These are phyloP conservation scores for Galeruca laticollis DNA, from an alignment of 2,888 invertebrate species.

Conservation along the genomic window DNA sequence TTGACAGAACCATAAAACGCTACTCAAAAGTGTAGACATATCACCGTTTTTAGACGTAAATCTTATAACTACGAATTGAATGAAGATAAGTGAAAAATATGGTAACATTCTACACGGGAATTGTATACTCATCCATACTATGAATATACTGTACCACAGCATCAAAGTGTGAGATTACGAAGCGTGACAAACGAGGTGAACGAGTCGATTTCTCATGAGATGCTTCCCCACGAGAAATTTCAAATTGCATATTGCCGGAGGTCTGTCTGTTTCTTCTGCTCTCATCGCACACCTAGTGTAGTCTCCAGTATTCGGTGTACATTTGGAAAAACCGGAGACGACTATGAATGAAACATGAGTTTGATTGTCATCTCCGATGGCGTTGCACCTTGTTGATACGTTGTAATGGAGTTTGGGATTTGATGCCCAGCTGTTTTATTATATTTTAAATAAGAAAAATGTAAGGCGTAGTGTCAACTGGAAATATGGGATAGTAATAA, in stretches of 20 bases:
- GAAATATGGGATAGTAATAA: too few species aligned
- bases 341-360: slow-evolving; percentile 33
- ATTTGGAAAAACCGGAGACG: slow-evolving; percentile 24
- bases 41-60: background rate
- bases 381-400: slow-evolving; percentile 22
- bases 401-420: slow-evolving; percentile 18
- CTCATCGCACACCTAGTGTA: slow-evolving; percentile 11
- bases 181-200: slow-evolving; percentile 55
- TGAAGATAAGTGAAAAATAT: background rate
- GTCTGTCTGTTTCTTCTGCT: slow-evolving; percentile 33
- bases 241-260: slow-evolving; percentile 60
- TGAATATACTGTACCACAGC: slow-evolving; percentile 31
- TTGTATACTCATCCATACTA: background rate
- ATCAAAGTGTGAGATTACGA: slow-evolving; percentile 53
- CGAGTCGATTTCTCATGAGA: slow-evolving; percentile 45
- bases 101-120: background rate
- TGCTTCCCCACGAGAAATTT: slow-evolving; percentile 61
- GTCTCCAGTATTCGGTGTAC: slow-evolving; percentile 9
- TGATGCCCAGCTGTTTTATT: background rate
- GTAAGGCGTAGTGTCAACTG: too few species aligned
- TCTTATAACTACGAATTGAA: background rate
- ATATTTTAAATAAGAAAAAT: background rate
- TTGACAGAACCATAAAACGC: too few species aligned
- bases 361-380: slow-evolving; percentile 33
- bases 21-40: too few species aligned